These are phyloP conservation scores for Geococcyx californianus DNA, from an alignment of 2,113 vertebrate species.

Conservation along the genomic window DNA sequence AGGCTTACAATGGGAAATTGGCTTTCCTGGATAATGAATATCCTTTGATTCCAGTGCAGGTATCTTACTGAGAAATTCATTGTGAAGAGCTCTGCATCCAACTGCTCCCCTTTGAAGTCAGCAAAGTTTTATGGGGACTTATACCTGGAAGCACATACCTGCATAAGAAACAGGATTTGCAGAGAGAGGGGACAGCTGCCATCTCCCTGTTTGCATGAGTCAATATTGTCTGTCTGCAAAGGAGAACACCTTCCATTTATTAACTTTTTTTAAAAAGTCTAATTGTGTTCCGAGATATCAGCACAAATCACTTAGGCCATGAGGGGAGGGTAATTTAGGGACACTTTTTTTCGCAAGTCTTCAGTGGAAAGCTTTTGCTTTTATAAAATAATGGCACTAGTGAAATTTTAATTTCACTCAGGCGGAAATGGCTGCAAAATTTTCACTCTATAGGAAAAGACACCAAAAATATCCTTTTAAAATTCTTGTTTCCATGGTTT, in stretches of 20 bases:
- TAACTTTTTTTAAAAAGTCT: neutral
- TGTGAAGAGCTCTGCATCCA: neutral
- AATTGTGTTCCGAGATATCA: neutral
- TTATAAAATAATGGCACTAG: neutral
- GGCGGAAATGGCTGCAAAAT: neutral
- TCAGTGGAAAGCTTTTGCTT: neutral
- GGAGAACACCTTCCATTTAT: neutral
- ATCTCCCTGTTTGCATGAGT: neutral
- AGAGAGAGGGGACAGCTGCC: neutral
- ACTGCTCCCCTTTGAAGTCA: neutral
- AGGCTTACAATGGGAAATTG: neutral
- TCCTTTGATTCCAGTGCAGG: neutral
- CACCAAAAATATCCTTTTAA: neutral
- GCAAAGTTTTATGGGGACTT: neutral
- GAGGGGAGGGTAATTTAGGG: neutral
- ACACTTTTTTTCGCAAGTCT: neutral
- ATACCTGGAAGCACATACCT: neutral
- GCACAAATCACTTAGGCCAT: neutral
- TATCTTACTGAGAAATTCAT: neutral
- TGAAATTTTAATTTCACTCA: neutral
- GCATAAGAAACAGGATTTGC: neutral
- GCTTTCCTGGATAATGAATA: neutral
- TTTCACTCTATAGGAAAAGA: neutral
- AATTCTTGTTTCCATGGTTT: slow-evolving; percentile 8
- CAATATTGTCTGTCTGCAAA: neutral